These are phyloP conservation scores for Micromussa lordhowensis DNA, from an alignment of 92 coral and sea anemone species.

Conservation along the genomic window DNA sequence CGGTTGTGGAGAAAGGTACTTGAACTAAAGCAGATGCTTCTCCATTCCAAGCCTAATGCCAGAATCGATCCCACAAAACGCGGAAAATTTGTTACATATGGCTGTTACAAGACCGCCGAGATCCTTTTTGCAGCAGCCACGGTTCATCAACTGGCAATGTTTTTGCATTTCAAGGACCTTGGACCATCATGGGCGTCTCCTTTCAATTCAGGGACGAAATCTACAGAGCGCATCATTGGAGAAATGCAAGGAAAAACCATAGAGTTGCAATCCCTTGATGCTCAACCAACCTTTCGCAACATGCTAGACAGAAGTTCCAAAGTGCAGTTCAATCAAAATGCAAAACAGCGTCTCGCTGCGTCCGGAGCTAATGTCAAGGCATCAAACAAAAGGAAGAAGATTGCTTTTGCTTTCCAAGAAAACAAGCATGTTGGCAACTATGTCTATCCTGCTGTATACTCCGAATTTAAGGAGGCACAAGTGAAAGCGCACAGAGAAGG, in stretches of 20 bases:
- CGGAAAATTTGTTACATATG: constrained; percentile 45
- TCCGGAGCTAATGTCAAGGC: constrained; percentile 54
- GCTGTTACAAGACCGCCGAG: constrained; percentile 56
- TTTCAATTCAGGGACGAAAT: constrained; percentile 36
- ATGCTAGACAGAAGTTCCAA: constrained; percentile 56
- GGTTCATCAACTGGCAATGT: constrained; percentile 61
- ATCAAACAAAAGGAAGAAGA: constrained; percentile 23
- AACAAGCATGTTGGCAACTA: neutral
- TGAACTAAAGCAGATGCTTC: constrained; percentile 47
- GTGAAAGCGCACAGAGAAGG: constrained; percentile 47
- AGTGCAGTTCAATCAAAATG: constrained; percentile 49
- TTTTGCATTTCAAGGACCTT: neutral
- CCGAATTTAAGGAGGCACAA: constrained; percentile 40
- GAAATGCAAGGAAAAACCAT: constrained; percentile 60
- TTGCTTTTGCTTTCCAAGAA: constrained; percentile 39
- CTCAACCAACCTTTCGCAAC: constrained; percentile 56
- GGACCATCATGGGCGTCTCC: constrained; percentile 15
- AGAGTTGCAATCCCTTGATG: constrained; percentile 40
- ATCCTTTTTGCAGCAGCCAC: constrained; percentile 59
- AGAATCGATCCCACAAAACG: constrained; percentile 40
- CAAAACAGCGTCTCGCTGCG: constrained; percentile 38
- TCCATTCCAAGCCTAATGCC: constrained; percentile 43
- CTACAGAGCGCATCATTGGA: constrained; percentile 49
- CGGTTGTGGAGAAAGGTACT: constrained; percentile 57
- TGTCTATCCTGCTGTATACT: constrained; percentile 27